Percentiles rank a stretch among this genome's conserved stretches.
Conservation (phyloP, 2,888 invertebrate genomes). For the Leptinotarsa juncta region DNA sequence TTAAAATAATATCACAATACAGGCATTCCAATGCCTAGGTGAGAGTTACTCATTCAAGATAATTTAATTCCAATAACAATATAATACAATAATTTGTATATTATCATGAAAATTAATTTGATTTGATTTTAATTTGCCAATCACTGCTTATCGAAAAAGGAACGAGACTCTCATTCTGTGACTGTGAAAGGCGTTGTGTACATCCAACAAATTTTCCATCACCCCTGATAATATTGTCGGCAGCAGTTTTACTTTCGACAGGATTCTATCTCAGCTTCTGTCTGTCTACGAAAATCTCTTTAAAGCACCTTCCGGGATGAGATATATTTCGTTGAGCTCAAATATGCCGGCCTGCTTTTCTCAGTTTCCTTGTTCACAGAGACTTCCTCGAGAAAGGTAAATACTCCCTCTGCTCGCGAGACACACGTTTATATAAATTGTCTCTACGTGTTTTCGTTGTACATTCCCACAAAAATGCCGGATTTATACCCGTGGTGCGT, state of each 20-base stretch:
- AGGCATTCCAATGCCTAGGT: no score
- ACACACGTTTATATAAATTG: constrained; percentile 57
- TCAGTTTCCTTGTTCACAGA: constrained; percentile 48
- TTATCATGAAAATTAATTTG: no score
- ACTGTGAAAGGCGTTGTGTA: neutral
- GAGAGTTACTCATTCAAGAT: no score
- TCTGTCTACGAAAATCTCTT: constrained; percentile 36
- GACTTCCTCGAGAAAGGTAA: constrained; percentile 50
- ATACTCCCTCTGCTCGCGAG: constrained; percentile 55
- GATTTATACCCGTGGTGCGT: constrained; percentile 55
- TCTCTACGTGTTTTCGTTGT: constrained; percentile 54
- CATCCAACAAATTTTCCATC: neutral
- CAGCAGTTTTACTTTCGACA: neutral
- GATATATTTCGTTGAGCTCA: constrained; percentile 50
- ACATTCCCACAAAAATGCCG: constrained; percentile 52
- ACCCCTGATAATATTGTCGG: neutral
- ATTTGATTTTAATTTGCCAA: no score
- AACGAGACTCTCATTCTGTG: no score
- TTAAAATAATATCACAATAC: no score
- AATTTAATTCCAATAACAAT: no score
- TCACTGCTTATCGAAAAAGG: no score
- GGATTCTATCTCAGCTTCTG: neutral
- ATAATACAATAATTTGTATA: no score
- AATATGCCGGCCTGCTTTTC: constrained; percentile 47
- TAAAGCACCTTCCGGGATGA: constrained; percentile 46